phyloP scores from a whole-genome alignment of 2,113 vertebrate species.

The Oostethus manadensis region DNA sequence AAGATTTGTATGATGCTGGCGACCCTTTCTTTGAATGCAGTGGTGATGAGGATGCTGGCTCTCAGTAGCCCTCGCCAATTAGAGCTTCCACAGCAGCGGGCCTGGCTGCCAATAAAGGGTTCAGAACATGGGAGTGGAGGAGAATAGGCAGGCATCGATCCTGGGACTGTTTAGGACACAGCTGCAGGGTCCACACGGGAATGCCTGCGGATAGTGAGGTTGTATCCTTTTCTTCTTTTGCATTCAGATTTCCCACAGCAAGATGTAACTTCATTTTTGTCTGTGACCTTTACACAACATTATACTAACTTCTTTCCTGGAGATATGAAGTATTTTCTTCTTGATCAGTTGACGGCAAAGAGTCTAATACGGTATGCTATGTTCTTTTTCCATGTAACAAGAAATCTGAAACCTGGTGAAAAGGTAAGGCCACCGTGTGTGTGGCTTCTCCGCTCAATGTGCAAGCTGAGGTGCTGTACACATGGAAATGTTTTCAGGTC shows the following conservation, averaged over 20 bases:
- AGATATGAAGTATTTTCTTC: no score
- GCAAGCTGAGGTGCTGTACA: no score
- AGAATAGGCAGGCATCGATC: constrained; percentile 46
- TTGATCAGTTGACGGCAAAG: no score
- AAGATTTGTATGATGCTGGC: constrained; percentile 61
- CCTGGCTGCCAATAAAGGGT: constrained; percentile 55
- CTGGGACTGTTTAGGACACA: constrained; percentile 32
- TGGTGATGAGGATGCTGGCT: constrained; percentile 57
- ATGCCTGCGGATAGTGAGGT: constrained; percentile 45
- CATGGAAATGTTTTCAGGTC: no score
- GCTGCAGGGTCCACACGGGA: constrained; percentile 24
- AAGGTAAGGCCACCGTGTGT: no score
- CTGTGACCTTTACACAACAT: constrained; percentile 23
- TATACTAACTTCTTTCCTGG: constrained; percentile 7
- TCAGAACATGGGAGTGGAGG: constrained; percentile 35
- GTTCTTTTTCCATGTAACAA: background rate
- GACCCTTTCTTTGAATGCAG: constrained; percentile 42
- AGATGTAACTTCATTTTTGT: constrained; percentile 13
- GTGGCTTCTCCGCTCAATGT: no score
- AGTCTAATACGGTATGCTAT: background rate
- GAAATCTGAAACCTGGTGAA: background rate
- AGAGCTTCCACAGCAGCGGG: constrained; percentile 41
- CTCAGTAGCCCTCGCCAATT: constrained; percentile 69
- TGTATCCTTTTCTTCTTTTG: constrained; percentile 14
- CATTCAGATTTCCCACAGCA: constrained; percentile 6